Percentiles rank a stretch among this genome's conserved stretches.
Evolutionary conservation across 2,797 vertebrate species (phyloP).

Genomic region (Hippopotamyrus pictus): DNA sequence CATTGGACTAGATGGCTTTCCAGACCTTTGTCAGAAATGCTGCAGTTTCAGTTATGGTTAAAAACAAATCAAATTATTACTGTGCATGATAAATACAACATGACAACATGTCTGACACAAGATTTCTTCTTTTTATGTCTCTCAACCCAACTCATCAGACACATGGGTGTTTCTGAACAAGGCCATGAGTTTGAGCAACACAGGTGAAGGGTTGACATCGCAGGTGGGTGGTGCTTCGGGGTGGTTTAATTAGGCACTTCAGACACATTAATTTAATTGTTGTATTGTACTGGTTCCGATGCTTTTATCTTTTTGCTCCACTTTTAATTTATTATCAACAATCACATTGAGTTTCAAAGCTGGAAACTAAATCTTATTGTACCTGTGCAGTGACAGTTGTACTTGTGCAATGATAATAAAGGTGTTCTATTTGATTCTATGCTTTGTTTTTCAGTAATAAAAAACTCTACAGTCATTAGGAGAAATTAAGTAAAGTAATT

Average conservation of each 20-base stretch:
- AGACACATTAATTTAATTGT: not conserved
- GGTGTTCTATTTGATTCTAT: not conserved
- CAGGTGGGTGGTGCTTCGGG: not conserved
- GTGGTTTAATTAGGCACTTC: not conserved
- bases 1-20: not conserved
- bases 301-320: not conserved
- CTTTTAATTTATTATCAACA: not conserved
- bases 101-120: not conserved
- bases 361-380: not conserved
- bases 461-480: not conserved
- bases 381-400: not conserved
- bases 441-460: not conserved
- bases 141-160: not conserved
- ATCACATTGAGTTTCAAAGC: not conserved
- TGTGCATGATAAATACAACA: not conserved
- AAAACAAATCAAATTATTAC: not conserved
- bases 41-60: not conserved
- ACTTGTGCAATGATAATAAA: not conserved
- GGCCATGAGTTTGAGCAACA: slow-evolving; percentile 22
- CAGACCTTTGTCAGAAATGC: not conserved
- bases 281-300: not conserved
- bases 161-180: not conserved
- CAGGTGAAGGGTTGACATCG: not conserved
- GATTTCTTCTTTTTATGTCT: not conserved
- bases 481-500: not conserved